Percentiles rank a stretch among this genome's conserved stretches.
Conservation (phyloP, 2,888 invertebrate species). For the Drosophila nr. perissopoda region DNA sequence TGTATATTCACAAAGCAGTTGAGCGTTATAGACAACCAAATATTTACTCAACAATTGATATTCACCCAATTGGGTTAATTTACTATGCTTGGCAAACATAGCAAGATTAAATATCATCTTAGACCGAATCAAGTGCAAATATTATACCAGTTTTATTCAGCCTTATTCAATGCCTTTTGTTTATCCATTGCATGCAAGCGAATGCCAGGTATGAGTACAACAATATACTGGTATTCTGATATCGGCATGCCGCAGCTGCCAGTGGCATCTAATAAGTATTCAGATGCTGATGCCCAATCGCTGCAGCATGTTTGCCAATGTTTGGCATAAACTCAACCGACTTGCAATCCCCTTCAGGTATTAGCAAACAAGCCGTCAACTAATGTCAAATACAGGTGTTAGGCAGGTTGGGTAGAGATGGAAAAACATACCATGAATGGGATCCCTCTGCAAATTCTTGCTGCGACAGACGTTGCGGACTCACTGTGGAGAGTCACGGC, state of each 20-base stretch:
- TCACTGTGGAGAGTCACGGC: conserved; percentile 35
- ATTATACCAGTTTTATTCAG: background rate
- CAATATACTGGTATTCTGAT: conserved; percentile 29
- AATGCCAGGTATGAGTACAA: conserved; percentile 3
- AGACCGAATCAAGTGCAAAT: background rate
- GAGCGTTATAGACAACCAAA: background rate
- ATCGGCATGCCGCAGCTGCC: conserved; percentile 15
- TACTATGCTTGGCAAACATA: background rate
- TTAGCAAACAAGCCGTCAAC: conserved; percentile 39
- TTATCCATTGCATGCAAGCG: background rate
- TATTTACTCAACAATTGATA: background rate
- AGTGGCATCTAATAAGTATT: conserved; percentile 42
- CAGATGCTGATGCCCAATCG: conserved; percentile 8
- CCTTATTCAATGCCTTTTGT: background rate
- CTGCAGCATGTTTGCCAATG: conserved; percentile 40
- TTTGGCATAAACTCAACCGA: conserved; percentile 27
- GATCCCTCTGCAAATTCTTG: conserved; percentile 9
- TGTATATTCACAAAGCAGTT: too few species aligned
- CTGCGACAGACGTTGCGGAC: conserved; percentile 25
- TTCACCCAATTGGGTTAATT: background rate
- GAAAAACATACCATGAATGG: conserved; percentile 4
- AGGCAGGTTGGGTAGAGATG: background rate
- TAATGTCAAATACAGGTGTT: conserved; percentile 53
- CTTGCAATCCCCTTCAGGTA: background rate
- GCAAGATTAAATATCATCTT: conserved; percentile 1